Conservation (phyloP, 2,888 invertebrate species). For the Coelogynopora nodosa region DNA sequence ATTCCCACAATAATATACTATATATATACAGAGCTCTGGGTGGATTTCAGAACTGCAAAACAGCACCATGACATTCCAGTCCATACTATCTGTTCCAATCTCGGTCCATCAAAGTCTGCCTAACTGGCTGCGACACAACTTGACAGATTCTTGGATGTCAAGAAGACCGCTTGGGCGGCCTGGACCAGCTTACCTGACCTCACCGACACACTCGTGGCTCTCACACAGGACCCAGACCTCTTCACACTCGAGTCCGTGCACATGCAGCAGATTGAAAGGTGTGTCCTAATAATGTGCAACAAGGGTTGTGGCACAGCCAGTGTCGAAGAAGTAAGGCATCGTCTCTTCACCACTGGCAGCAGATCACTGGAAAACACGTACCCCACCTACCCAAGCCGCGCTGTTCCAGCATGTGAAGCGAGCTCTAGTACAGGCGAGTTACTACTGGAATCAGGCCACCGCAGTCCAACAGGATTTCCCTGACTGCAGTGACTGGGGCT, state of each 20-base stretch:
- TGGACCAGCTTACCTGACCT: slow-evolving; percentile 12
- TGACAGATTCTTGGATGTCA: slow-evolving; percentile 18
- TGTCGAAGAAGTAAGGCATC: background rate
- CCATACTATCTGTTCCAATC: background rate
- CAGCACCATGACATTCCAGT: slow-evolving; percentile 4
- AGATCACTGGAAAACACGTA: slow-evolving; percentile 15
- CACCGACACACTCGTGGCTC: slow-evolving; percentile 14
- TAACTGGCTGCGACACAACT: slow-evolving; percentile 6
- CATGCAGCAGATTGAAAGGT: slow-evolving; percentile 1
- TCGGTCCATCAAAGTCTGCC: slow-evolving; percentile 4
- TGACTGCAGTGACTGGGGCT: slow-evolving; percentile 11
- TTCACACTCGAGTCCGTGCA: slow-evolving; percentile 6
- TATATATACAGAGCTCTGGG: slow-evolving; percentile 19
- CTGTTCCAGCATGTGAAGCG: slow-evolving; percentile 31
- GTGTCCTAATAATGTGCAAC: background rate
- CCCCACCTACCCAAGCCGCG: slow-evolving; percentile 6
- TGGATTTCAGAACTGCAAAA: background rate
- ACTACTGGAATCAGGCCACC: slow-evolving; percentile 11
- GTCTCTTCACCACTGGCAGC: slow-evolving; percentile 23
- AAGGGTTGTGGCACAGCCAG: slow-evolving; percentile 1
- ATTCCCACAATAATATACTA: too few relatives aligned
- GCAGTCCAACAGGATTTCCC: slow-evolving; percentile 8
- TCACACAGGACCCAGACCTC: background rate
- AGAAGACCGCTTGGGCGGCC: slow-evolving; percentile 14
- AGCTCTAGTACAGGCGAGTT: background rate